These are phyloP conservation scores for Acropora tenuis DNA, from an alignment of 64 coral and sea anemone species.

Conservation along the genomic window DNA sequence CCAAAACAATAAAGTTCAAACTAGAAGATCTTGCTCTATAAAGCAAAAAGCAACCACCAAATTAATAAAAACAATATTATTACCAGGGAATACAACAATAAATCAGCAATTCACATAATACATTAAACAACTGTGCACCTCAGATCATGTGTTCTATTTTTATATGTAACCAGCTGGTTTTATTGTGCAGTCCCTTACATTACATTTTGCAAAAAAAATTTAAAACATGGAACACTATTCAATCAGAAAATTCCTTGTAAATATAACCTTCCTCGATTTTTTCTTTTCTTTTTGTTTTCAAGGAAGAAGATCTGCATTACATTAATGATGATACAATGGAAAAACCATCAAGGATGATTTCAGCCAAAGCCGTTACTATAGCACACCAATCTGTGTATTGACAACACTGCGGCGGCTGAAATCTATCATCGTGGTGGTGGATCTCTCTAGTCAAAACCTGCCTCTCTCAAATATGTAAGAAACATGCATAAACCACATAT, in stretches of 20 bases:
- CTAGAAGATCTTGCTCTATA: not conserved
- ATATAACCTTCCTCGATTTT: not conserved
- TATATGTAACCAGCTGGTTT: no score
- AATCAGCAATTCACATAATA: not conserved
- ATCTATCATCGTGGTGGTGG: no score
- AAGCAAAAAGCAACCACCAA: not conserved
- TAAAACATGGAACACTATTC: no score
- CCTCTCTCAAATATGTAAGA: conserved; percentile 5
- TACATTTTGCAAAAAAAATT: not conserved
- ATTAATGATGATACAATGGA: not conserved
- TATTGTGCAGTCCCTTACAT: not conserved
- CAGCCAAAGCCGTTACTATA: not conserved
- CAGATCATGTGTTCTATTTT: not conserved
- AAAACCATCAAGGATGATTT: not conserved
- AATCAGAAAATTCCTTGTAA: not conserved
- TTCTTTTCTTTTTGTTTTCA: not conserved
- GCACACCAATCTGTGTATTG: no score
- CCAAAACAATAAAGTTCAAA: not conserved
- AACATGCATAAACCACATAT: not conserved
- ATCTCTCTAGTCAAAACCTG: not conserved
- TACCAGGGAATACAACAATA: not conserved
- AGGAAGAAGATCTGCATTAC: not conserved
- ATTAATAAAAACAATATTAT: not conserved
- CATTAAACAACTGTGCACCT: not conserved
- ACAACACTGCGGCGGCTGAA: no score